phyloP scores from a whole-genome alignment of 2,888 invertebrate species.

The Deilephila porcellus region DNA sequence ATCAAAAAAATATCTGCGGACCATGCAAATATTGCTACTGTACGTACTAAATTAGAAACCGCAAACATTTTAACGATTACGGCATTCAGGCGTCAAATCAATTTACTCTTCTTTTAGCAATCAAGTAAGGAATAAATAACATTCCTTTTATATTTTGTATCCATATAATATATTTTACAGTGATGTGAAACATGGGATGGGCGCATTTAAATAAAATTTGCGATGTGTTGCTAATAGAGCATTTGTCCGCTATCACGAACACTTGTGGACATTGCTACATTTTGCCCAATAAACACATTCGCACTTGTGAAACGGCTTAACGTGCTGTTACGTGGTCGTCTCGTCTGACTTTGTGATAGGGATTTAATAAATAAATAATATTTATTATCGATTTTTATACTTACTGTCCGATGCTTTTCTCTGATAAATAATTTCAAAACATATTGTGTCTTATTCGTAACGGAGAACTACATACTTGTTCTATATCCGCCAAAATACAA shows the following conservation, averaged over 20 bases:
- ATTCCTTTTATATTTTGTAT: no score
- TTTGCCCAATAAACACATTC: conserved; percentile 29
- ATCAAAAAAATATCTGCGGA: no score
- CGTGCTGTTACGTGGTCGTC: neutral
- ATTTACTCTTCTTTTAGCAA: neutral
- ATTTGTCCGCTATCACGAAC: conserved; percentile 29
- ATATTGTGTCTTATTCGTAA: no score
- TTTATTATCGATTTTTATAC: no score
- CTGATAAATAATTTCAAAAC: no score
- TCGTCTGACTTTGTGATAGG: neutral
- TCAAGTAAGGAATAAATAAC: no score
- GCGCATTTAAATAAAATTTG: conserved; percentile 24
- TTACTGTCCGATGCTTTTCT: no score
- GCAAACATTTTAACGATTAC: no score
- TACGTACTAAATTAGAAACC: no score
- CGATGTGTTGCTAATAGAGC: conserved; percentile 26
- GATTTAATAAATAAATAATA: neutral
- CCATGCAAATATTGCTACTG: no score
- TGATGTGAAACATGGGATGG: conserved; percentile 8
- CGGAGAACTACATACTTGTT: no score
- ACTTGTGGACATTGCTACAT: conserved; percentile 28
- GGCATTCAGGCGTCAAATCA: neutral
- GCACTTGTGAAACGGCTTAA: conserved; percentile 31
- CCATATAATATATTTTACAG: neutral
- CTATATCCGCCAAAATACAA: no score